Conservation (phyloP, 2,888 invertebrate species). For the Fragum sueziense region DNA sequence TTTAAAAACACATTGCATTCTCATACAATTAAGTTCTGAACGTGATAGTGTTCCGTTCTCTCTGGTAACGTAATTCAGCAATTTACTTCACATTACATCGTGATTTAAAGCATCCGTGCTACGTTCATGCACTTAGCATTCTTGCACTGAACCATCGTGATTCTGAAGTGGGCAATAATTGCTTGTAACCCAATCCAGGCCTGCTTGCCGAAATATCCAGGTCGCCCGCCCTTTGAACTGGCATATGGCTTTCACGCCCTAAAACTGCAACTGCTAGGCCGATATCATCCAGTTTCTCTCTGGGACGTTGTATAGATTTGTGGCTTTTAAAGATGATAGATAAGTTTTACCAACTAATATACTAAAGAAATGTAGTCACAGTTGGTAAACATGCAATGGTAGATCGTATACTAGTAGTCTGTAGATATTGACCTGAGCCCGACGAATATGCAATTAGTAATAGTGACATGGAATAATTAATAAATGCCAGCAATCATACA, state of each 20-base stretch:
- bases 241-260: constrained; percentile 12
- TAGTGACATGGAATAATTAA: too few relatives aligned
- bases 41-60: constrained; percentile 12
- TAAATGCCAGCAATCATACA: too few relatives aligned
- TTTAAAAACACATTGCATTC: constrained; percentile 21
- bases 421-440: too few relatives aligned
- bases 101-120: constrained; percentile 19
- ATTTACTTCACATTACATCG: constrained; percentile 20
- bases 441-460: too few relatives aligned
- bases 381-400: too few relatives aligned
- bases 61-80: constrained; percentile 14
- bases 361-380: too few relatives aligned
- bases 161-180: constrained; percentile 23
- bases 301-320: too few relatives aligned
- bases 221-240: constrained; percentile 22
- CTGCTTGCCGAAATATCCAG: constrained; percentile 12
- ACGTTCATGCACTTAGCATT: constrained; percentile 24
- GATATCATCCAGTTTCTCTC: too few relatives aligned
- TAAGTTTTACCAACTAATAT: too few relatives aligned
- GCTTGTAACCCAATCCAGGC: constrained; percentile 9
- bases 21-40: constrained; percentile 1
- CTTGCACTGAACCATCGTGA: constrained; percentile 21
- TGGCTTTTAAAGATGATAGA: too few relatives aligned
- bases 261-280: too few relatives aligned
- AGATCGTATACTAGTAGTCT: too few relatives aligned